A percentile compares a stretch with the other conserved stretches of the same genome.
Conservation (phyloP, 2,888 invertebrate species). For the Campoletis raptor region DNA sequence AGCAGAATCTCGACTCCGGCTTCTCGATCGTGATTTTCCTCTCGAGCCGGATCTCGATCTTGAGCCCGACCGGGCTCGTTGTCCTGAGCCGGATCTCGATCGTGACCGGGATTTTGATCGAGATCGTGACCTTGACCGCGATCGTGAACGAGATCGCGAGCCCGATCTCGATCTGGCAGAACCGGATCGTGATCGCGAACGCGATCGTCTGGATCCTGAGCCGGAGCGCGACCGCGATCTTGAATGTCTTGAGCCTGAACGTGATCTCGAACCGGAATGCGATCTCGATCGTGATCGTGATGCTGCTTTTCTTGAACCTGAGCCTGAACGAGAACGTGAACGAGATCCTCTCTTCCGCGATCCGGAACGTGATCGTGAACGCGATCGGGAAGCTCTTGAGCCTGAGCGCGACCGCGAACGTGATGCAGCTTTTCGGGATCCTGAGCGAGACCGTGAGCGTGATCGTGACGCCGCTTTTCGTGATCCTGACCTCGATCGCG, state of each 20-base stretch:
- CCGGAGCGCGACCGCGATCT: conserved; percentile 76
- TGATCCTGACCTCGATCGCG: conserved; percentile 59
- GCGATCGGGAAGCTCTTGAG: conserved; percentile 72
- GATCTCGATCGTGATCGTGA: conserved; percentile 68
- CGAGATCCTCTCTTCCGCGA: conserved; percentile 69
- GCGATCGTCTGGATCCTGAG: conserved; percentile 69
- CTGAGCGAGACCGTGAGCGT: conserved; percentile 70
- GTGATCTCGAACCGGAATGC: conserved; percentile 63
- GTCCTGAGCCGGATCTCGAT: conserved; percentile 72
- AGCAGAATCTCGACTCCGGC: conserved; percentile 77
- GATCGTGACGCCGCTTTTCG: conserved; percentile 50
- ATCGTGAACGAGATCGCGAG: background rate
- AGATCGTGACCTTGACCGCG: conserved; percentile 20
- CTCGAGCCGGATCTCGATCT: conserved; percentile 72
- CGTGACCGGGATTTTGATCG: conserved; percentile 75
- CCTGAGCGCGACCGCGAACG: conserved; percentile 52
- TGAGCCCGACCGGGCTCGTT: conserved; percentile 72
- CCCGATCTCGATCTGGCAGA: background rate
- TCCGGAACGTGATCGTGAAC: conserved; percentile 67
- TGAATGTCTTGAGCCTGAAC: conserved; percentile 63
- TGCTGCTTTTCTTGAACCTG: conserved; percentile 69
- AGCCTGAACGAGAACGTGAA: conserved; percentile 70
- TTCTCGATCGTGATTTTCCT: conserved; percentile 76
- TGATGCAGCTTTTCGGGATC: conserved; percentile 72
- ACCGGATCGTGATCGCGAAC: conserved; percentile 2